phyloP scores from a whole-genome alignment of 2,113 vertebrate genomes.

The Heloderma charlesbogerti region DNA sequence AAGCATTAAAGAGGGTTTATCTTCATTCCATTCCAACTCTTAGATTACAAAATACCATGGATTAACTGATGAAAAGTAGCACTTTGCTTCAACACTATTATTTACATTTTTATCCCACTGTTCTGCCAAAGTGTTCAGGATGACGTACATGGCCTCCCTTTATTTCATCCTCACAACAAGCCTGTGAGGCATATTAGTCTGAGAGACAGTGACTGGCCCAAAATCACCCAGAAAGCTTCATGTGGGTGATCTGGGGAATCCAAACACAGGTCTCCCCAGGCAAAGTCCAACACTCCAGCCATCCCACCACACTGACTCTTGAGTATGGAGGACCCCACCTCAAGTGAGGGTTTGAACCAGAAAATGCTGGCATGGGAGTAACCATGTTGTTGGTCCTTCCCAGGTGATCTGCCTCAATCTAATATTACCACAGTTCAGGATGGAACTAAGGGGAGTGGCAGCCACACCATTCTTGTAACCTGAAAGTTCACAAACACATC shows the following conservation, averaged over 20 bases:
- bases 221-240: too few relatives aligned
- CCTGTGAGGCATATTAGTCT: too few relatives aligned
- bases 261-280: background rate
- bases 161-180: too few relatives aligned
- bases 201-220: too few relatives aligned
- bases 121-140: background rate
- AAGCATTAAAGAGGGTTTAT: background rate
- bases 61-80: background rate
- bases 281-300: background rate
- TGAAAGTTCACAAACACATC: background rate
- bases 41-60: background rate
- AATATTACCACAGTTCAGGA: background rate
- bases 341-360: background rate
- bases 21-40: background rate
- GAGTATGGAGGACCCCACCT: background rate
- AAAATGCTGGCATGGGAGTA: background rate
- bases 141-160: background rate
- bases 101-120: background rate
- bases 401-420: background rate
- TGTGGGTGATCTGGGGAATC: too few relatives aligned
- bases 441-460: background rate
- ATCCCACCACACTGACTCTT: background rate
- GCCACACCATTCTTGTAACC: background rate
- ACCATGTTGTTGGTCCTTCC: background rate
- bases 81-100: background rate